phyloP scores from a whole-genome alignment of 2,113 vertebrate species.

The Panthera tigris region DNA sequence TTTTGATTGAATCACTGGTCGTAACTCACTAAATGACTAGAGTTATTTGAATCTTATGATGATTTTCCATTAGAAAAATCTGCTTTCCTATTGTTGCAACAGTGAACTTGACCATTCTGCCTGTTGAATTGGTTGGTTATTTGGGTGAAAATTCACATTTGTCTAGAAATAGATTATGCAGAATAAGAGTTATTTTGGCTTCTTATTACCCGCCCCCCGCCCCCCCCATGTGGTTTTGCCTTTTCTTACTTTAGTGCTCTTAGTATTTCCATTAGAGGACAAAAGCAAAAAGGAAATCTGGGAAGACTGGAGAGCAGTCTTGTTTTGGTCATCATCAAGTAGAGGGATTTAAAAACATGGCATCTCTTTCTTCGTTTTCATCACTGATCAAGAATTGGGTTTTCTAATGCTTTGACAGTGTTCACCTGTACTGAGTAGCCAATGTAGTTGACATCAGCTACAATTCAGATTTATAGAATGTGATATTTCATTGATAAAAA shows the following conservation, averaged over 20 bases:
- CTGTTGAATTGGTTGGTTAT: background rate
- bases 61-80: background rate
- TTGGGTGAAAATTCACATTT: background rate
- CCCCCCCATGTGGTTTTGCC: background rate
- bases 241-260: background rate
- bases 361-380: background rate
- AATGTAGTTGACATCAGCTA: background rate
- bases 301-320: background rate
- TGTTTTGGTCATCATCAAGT: background rate
- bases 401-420: background rate
- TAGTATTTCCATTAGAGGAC: background rate
- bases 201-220: background rate
- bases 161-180: background rate
- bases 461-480: background rate
- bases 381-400: background rate
- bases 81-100: background rate
- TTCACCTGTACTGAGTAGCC: background rate
- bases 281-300: background rate
- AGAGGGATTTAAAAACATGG: background rate
- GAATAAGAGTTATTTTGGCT: background rate
- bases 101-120: background rate
- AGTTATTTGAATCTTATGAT: background rate
- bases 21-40: background rate
- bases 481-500: background rate
- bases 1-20: background rate